phyloP scores from a whole-genome alignment of 1,140 invertebrate genomes.

The Bombus waltoni region DNA sequence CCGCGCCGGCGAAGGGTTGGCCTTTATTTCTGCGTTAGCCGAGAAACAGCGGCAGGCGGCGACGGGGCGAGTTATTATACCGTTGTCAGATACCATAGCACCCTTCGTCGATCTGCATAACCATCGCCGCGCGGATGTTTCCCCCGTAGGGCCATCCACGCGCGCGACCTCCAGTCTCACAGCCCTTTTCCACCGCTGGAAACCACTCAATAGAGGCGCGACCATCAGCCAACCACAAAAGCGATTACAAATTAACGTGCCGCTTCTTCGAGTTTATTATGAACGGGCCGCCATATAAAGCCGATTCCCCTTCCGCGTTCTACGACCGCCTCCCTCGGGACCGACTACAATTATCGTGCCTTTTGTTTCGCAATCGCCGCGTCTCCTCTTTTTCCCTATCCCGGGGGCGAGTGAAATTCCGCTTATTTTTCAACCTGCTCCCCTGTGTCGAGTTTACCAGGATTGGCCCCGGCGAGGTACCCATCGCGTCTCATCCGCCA shows the following conservation, averaged over 20 bases:
- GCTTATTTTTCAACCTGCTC: slow-evolving; percentile 70
- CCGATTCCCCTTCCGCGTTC: slow-evolving; percentile 12
- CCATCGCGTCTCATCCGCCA: slow-evolving; percentile 19
- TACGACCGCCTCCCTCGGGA: slow-evolving; percentile 59
- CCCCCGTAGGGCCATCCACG: slow-evolving; percentile 20
- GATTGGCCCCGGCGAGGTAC: not conserved
- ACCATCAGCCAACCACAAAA: slow-evolving; percentile 74
- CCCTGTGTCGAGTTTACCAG: slow-evolving; percentile 40
- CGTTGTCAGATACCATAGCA: slow-evolving; percentile 69
- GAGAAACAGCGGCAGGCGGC: slow-evolving; percentile 33
- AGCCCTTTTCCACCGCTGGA: slow-evolving; percentile 52
- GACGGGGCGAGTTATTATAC: slow-evolving; percentile 69
- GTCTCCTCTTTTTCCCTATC: slow-evolving; percentile 19
- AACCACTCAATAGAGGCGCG: slow-evolving; percentile 71
- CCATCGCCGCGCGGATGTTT: slow-evolving; percentile 60
- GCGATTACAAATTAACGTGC: slow-evolving; percentile 80
- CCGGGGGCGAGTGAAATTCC: slow-evolving; percentile 59
- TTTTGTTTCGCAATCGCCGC: slow-evolving; percentile 79
- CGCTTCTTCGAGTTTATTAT: slow-evolving; percentile 77
- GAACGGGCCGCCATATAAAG: slow-evolving; percentile 60
- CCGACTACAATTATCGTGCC: slow-evolving; percentile 79
- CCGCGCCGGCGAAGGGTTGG: slow-evolving; percentile 44
- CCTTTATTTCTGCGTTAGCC: slow-evolving; percentile 61
- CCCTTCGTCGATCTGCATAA: slow-evolving; percentile 78
- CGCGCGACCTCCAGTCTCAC: not conserved